Evolutionary conservation across 1,140 invertebrate genomes (phyloP).

Genomic region (Globodera rostochiensis): DNA sequence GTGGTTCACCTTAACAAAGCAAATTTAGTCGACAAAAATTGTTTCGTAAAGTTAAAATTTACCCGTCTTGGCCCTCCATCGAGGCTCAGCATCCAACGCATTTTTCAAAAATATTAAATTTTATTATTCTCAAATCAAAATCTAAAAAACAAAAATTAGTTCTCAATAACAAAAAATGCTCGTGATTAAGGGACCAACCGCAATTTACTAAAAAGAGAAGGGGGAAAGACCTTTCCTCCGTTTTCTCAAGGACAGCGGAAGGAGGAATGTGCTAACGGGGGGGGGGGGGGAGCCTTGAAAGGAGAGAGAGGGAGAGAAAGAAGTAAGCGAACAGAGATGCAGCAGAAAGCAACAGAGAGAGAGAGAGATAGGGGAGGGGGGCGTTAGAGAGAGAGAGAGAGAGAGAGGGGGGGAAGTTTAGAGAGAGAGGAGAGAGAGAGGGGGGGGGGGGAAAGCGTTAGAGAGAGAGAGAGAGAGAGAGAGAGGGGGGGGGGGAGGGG

Average conservation of each 20-base stretch:
- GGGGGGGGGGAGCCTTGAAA: not conserved
- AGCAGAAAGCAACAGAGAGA: not conserved
- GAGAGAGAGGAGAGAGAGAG: too few species aligned
- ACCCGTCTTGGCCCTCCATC: slow-evolving; percentile 46
- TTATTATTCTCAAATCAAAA: slow-evolving; percentile 2
- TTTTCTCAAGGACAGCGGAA: slow-evolving; percentile 1
- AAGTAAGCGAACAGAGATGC: not conserved
- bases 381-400: not conserved
- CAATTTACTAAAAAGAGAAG: not conserved
- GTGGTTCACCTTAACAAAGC: slow-evolving; percentile 75
- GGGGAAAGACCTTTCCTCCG: not conserved
- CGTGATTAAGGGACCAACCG: not conserved
- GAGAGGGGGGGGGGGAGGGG: too few species aligned
- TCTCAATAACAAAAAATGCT: slow-evolving; percentile 13
- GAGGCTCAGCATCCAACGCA: slow-evolving; percentile 40
- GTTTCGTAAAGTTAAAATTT: slow-evolving; percentile 6
- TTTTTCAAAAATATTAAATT: slow-evolving; percentile 13
- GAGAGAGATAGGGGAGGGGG: too few species aligned
- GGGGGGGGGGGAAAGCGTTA: too few species aligned
- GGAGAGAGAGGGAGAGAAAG: not conserved
- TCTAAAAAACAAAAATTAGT: slow-evolving; percentile 12
- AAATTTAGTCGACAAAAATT: slow-evolving; percentile 21
- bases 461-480: too few species aligned
- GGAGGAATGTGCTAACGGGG: not conserved
- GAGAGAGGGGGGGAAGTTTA: too few species aligned